Evolutionary conservation across 2,113 vertebrate genomes (phyloP).

Genomic region (Natator depressus): DNA sequence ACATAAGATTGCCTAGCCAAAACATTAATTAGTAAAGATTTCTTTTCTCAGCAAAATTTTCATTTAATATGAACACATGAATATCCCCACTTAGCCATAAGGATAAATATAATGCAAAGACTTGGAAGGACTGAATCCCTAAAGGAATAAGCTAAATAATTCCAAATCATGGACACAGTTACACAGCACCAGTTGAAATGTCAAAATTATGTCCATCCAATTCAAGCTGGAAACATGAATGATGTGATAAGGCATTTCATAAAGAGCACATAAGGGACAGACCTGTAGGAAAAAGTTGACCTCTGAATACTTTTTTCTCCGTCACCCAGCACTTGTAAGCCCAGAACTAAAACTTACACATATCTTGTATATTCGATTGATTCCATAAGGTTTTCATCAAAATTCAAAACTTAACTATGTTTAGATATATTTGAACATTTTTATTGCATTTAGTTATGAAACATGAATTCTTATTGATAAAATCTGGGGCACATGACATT

Average conservation of each 20-base stretch:
- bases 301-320: slow-evolving; percentile 14
- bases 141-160: slow-evolving; percentile 57
- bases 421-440: slow-evolving; percentile 68
- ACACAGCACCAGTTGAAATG: slow-evolving; percentile 44
- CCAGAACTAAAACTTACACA: slow-evolving; percentile 48
- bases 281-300: slow-evolving; percentile 40
- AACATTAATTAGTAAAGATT: slow-evolving; percentile 43
- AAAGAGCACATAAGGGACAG: slow-evolving; percentile 1
- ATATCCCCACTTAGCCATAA: slow-evolving; percentile 10
- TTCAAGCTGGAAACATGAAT: slow-evolving; percentile 43
- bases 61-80: slow-evolving; percentile 52
- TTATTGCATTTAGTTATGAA: slow-evolving; percentile 72
- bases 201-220: slow-evolving; percentile 51
- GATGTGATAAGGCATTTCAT: slow-evolving; percentile 22
- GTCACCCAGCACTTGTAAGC: slow-evolving; percentile 11
- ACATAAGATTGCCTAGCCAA: slow-evolving; percentile 24
- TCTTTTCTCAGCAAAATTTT: slow-evolving; percentile 40
- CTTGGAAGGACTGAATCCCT: slow-evolving; percentile 15
- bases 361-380: slow-evolving; percentile 66
- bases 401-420: slow-evolving; percentile 67
- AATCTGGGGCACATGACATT: slow-evolving; percentile 50
- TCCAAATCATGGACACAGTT: slow-evolving; percentile 40
- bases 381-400: slow-evolving; percentile 68
- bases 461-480: slow-evolving; percentile 64
- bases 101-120: slow-evolving; percentile 29